Conservation (phyloP, 92 coral and sea anemone species). For the Phenganax marumi region DNA sequence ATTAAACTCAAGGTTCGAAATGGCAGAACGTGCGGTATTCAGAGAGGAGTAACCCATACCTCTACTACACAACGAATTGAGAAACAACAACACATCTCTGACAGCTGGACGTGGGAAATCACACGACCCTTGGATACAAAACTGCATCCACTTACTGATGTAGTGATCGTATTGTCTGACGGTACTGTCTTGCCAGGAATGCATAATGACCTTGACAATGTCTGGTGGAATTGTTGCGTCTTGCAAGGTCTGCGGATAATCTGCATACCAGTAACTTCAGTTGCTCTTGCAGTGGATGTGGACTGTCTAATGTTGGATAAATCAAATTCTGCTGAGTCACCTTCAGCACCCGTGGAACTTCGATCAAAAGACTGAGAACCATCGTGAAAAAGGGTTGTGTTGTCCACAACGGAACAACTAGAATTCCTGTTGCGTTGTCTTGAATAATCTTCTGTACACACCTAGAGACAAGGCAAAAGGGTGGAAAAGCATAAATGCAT, state of each 20-base stretch:
- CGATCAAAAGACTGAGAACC: background rate
- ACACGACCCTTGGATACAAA: no score
- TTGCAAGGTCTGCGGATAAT: constrained; percentile 1
- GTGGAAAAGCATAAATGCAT: background rate
- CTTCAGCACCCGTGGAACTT: background rate
- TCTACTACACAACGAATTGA: background rate
- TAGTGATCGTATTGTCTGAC: no score
- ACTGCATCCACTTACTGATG: no score
- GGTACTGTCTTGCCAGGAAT: no score
- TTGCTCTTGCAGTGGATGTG: no score
- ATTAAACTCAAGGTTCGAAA: background rate
- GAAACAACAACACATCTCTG: background rate
- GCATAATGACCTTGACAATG: no score
- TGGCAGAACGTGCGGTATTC: no score
- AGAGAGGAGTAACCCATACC: background rate
- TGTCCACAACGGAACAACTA: no score
- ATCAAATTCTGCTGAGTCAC: background rate
- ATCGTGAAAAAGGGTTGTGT: no score
- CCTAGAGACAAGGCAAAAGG: background rate
- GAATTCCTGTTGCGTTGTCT: no score
- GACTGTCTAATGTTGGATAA: background rate
- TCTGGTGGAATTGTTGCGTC: background rate
- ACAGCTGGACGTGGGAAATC: constrained; percentile 2
- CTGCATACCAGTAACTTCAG: no score
- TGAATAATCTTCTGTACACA: background rate